phyloP scores from a whole-genome alignment of 2,113 vertebrate species.

The Patagioenas fasciata region DNA sequence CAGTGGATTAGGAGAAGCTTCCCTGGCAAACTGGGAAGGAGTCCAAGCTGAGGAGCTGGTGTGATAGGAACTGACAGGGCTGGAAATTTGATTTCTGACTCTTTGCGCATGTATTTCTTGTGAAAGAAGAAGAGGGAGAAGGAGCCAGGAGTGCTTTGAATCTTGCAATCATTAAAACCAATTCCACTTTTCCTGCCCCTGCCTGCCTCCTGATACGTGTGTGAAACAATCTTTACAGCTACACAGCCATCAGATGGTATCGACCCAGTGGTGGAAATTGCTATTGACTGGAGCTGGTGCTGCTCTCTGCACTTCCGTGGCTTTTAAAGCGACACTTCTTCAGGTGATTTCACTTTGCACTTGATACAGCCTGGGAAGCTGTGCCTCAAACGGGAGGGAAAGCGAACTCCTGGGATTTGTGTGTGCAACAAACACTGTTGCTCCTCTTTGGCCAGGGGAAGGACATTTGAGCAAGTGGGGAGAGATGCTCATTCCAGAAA shows the following conservation, averaged over 20 bases:
- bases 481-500: background rate
- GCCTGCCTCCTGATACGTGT: slow-evolving; percentile 69
- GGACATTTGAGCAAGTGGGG: background rate
- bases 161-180: slow-evolving; percentile 78
- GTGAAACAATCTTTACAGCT: slow-evolving; percentile 77
- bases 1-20: slow-evolving; percentile 48
- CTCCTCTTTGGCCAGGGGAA: background rate
- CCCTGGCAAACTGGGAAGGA: slow-evolving; percentile 56
- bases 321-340: slow-evolving; percentile 77
- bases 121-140: slow-evolving; percentile 58
- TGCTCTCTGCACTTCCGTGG: slow-evolving; percentile 66
- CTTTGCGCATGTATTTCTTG: slow-evolving; percentile 62
- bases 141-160: slow-evolving; percentile 64
- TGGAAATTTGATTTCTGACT: slow-evolving; percentile 68
- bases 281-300: slow-evolving; percentile 80
- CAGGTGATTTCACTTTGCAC: slow-evolving; percentile 67
- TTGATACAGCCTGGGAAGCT: slow-evolving; percentile 30
- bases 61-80: slow-evolving; percentile 59
- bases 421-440: background rate
- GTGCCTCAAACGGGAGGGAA: background rate
- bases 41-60: slow-evolving; percentile 41
- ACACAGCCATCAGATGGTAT: slow-evolving; percentile 78
- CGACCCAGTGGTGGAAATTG: slow-evolving; percentile 81
- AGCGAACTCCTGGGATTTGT: background rate
- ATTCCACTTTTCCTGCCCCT: slow-evolving; percentile 69